These are phyloP conservation scores for Liparis tanakae DNA, from an alignment of 2,797 vertebrate species.

Conservation along the genomic window DNA sequence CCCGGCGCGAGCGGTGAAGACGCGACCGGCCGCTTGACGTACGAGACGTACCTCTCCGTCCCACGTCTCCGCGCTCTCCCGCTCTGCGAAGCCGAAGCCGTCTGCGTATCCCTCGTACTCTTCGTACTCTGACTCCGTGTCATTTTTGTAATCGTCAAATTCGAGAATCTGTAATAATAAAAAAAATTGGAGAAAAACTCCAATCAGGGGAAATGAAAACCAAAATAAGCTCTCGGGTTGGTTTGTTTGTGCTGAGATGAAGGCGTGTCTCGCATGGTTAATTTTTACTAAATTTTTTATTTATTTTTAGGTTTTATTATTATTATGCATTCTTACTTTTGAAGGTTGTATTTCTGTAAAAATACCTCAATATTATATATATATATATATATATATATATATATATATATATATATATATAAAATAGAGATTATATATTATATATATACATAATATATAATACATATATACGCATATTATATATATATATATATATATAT, in stretches of 20 bases:
- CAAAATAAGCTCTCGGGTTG: slow-evolving; percentile 9
- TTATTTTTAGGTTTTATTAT: too few relatives aligned
- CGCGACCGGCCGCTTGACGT: slow-evolving; percentile 24
- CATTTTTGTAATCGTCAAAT: slow-evolving; percentile 77
- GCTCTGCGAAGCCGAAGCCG: slow-evolving; percentile 76
- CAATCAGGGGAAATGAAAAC: slow-evolving; percentile 15
- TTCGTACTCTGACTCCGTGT: slow-evolving; percentile 75
- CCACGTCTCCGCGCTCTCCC: slow-evolving; percentile 72
- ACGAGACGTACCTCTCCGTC: slow-evolving; percentile 71
- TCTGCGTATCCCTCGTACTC: slow-evolving; percentile 82
- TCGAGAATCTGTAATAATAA: slow-evolving; percentile 73
- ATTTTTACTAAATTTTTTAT: too few relatives aligned
- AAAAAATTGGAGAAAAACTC: background rate
- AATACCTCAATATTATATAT: too few relatives aligned
- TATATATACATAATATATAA: too few relatives aligned
- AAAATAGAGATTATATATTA: too few relatives aligned
- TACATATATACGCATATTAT: too few relatives aligned
- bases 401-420: too few relatives aligned
- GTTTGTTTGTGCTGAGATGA: slow-evolving; percentile 20
- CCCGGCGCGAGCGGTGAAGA: slow-evolving; percentile 39
- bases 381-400: too few relatives aligned
- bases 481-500: too few relatives aligned
- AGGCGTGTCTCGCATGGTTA: slow-evolving; percentile 2
- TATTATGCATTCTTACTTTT: too few relatives aligned
- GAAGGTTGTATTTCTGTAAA: too few relatives aligned